Percentiles rank a stretch among this genome's conserved stretches.
Evolutionary conservation across 2,797 vertebrate species (phyloP).

Genomic region (Pogoniulus pusillus): DNA sequence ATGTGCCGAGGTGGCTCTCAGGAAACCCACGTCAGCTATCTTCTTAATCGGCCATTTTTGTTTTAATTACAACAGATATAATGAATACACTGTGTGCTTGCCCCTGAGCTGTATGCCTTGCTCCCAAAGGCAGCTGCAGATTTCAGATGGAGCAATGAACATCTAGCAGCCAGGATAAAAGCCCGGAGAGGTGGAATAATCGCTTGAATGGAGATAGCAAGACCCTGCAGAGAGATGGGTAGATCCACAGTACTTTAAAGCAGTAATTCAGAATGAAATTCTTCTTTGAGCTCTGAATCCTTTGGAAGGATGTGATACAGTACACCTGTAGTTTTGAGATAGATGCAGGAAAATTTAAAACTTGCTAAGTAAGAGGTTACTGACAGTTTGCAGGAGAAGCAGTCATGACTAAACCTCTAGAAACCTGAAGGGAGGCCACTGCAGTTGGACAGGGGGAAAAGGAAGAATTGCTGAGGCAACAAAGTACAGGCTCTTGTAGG

Average conservation of each 20-base stretch:
- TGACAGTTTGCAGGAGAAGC: background rate
- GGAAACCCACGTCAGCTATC: background rate
- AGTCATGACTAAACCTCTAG: background rate
- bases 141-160: background rate
- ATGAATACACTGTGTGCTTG: background rate
- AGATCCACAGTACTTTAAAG: slow-evolving; percentile 8
- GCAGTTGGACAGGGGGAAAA: background rate
- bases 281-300: background rate
- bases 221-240: background rate
- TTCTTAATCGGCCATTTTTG: background rate
- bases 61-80: background rate
- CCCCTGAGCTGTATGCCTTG: background rate
- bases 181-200: background rate
- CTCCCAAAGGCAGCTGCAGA: background rate
- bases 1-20: accelerated
- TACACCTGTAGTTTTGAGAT: slow-evolving; percentile 18
- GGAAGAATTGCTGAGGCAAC: slow-evolving; percentile 14
- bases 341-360: slow-evolving; percentile 28
- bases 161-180: background rate
- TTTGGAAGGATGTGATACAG: background rate
- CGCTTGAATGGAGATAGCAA: background rate
- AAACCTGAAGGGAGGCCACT: background rate
- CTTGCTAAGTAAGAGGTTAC: slow-evolving; percentile 22
- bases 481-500: background rate
- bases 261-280: slow-evolving; percentile 13